Evolutionary conservation across 2,113 vertebrate genomes (phyloP).

Genomic region (Clarias batrachus): DNA sequence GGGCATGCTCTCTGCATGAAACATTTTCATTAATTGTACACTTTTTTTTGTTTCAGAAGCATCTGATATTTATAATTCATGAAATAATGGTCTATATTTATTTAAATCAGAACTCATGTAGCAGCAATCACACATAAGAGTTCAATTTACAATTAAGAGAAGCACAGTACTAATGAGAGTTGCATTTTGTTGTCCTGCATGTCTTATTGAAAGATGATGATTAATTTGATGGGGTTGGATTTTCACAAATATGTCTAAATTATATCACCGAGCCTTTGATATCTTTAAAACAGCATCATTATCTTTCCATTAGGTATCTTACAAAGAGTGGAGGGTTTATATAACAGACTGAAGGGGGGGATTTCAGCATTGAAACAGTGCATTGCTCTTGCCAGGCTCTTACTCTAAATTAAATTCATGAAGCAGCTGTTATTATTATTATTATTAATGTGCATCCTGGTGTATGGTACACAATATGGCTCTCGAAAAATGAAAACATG

Average conservation of each 20-base stretch:
- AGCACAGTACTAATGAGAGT: conserved; percentile 13
- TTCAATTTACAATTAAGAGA: conserved; percentile 6
- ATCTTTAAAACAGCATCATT: conserved; percentile 36
- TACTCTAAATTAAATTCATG: neutral
- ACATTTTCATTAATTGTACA: neutral
- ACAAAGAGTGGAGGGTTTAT: neutral
- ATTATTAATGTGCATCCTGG: neutral
- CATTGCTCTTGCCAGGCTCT: neutral
- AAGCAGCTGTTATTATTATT: neutral
- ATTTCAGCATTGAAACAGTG: neutral
- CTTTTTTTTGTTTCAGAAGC: neutral
- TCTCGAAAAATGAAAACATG: neutral
- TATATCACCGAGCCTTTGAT: conserved; percentile 43
- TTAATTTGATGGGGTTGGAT: conserved; percentile 14
- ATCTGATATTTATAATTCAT: conserved; percentile 16
- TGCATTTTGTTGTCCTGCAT: conserved; percentile 19
- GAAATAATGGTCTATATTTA: neutral
- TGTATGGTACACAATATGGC: neutral
- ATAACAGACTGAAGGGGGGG: neutral
- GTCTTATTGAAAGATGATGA: conserved; percentile 22
- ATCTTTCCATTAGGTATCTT: conserved; percentile 24
- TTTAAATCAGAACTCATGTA: neutral
- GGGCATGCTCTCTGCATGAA: neutral
- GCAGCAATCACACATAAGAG: neutral
- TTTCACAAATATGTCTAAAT: conserved; percentile 13